Base-by-base conservation (phyloP, 2,888 invertebrate species). In the Catocala nupta region DNA sequence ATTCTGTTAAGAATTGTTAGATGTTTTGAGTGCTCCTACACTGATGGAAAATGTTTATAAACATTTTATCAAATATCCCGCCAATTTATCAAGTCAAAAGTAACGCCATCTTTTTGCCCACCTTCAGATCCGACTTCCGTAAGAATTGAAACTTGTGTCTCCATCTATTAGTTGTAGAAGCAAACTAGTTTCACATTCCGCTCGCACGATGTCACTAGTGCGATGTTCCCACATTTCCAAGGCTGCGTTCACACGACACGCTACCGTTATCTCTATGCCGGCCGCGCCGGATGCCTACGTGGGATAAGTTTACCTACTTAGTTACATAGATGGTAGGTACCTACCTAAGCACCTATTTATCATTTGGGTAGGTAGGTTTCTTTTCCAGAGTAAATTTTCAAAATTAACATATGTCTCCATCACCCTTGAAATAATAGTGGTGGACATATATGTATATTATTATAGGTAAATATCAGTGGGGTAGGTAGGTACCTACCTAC, bases 241-340 rank as follows among this genome's bases (percentile, higher is more conserved):
- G 68, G 83, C 76, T 69, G 71, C 59, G 71, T 82, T 70, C 77
- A 81, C 75, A 76, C 49, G 52, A 68, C 69, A 67, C 5, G 57
- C 54, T 77, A 75, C 76, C 60, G 78, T 78, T 78, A 75, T 73
- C 73, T 69, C 55, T 61, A 65, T 56, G 59, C 58, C 65, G 36
- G 59, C 58, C 65, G 63, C n/a, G 65, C 55, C 45, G 49, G 34
- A 54, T 44, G 43, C 13, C 16, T 56, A 61, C 45, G 7, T 54
- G 42, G 55, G 42, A 52, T 36, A 50, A 50, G 44, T 36, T 44
- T 47, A 25, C 49, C 0, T 43, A 36, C 49, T 9, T 43, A 36
- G 36, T 0, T 36, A 36, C 7, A 39, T 39, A 36, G 36, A 36
- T 5, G 34, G 8, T 36, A 49, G 49, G 49, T 33, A 10, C 51